Evolutionary conservation across 1,140 invertebrate species (phyloP).

Genomic region (Drosophila parabipectinata): DNA sequence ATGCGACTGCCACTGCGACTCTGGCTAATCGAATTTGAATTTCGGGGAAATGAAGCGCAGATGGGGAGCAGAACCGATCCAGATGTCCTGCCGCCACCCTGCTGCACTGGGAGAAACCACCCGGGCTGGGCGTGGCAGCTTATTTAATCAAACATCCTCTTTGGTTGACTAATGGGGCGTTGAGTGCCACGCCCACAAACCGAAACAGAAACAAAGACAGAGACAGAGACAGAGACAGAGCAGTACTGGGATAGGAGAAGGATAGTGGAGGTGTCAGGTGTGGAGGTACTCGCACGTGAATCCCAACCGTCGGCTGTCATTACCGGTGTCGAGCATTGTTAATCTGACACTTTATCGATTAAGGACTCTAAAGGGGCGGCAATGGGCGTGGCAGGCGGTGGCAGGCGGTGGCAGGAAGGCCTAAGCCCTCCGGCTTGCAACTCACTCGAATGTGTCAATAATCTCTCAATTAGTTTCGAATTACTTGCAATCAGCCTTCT

Average conservation of each 20-base stretch:
- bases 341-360: conserved; percentile 52
- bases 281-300: conserved; percentile 4
- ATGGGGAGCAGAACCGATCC: no score
- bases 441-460: not conserved
- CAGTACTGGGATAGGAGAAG: no score
- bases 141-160: conserved; percentile 50
- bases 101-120: not conserved
- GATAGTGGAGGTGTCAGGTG: not conserved
- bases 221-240: not conserved
- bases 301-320: conserved; percentile 23
- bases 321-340: conserved; percentile 41
- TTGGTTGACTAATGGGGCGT: conserved; percentile 32
- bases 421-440: not conserved
- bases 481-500: conserved; percentile 5
- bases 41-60: conserved; percentile 60
- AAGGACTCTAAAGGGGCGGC: conserved; percentile 13
- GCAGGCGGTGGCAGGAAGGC: not conserved
- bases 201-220: not conserved
- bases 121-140: conserved; percentile 8
- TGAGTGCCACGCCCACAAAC: conserved; percentile 5
- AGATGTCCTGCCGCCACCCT: not conserved
- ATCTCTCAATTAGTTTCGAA: conserved; percentile 26
- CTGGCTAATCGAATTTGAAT: conserved; percentile 70
- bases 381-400: no score
- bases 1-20: conserved; percentile 14